These are phyloP conservation scores for Oostethus manadensis DNA, from an alignment of 2,113 vertebrate genomes.

Conservation along the genomic window DNA sequence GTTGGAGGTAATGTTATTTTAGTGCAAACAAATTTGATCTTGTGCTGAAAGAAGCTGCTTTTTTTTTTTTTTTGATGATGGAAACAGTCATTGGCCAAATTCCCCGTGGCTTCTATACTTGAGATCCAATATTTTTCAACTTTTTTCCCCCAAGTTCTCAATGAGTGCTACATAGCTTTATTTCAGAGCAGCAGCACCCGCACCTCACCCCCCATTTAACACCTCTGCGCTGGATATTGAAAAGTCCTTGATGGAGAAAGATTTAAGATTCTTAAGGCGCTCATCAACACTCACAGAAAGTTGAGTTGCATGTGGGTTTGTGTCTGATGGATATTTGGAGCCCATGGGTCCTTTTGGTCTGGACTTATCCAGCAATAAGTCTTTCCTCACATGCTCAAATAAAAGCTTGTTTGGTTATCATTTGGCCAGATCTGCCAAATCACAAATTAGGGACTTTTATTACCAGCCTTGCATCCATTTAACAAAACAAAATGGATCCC, in stretches of 20 bases:
- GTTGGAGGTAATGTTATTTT: slow-evolving; percentile 60
- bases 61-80: slow-evolving; percentile 34
- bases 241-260: slow-evolving; percentile 9
- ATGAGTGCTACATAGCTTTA: slow-evolving; percentile 17
- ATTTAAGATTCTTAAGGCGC: slow-evolving; percentile 21
- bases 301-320: slow-evolving; percentile 20
- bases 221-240: slow-evolving; percentile 21
- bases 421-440: slow-evolving; percentile 44
- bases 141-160: slow-evolving; percentile 8
- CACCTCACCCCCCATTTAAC: slow-evolving; percentile 12
- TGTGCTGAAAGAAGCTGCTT: slow-evolving; percentile 63
- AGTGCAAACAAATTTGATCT: slow-evolving; percentile 63
- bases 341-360: slow-evolving; percentile 41
- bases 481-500: too few species aligned
- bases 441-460: slow-evolving; percentile 24
- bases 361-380: slow-evolving; percentile 33
- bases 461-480: too few species aligned
- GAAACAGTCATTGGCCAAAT: slow-evolving; percentile 6
- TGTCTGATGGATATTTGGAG: slow-evolving; percentile 29
- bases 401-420: slow-evolving; percentile 27
- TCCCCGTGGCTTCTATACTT: neutral
- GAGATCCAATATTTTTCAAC: slow-evolving; percentile 3
- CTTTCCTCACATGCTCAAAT: slow-evolving; percentile 42
- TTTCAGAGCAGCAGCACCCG: slow-evolving; percentile 8
- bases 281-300: slow-evolving; percentile 28